These are phyloP conservation scores for Punctoribates punctum DNA, from an alignment of 2,888 invertebrate genomes.

Conservation along the genomic window DNA sequence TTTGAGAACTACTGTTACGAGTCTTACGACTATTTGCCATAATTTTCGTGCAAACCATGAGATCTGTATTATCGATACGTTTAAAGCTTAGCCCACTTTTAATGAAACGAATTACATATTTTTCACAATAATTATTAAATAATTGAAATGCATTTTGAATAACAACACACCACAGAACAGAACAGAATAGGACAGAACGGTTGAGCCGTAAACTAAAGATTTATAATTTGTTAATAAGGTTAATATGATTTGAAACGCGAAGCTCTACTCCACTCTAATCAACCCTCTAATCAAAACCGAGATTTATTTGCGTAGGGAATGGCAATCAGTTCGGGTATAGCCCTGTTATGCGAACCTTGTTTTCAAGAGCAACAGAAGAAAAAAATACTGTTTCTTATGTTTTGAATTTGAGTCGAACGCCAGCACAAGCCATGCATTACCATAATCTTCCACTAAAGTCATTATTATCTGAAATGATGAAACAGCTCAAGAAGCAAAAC, in stretches of 20 bases:
- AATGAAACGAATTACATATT: neutral
- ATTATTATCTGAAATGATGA: slow-evolving; percentile 27
- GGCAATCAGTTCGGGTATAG: slow-evolving; percentile 25
- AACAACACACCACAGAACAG: neutral
- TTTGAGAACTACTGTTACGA: neutral
- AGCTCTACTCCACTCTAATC: neutral
- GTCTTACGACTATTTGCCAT: neutral
- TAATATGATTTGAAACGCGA: slow-evolving; percentile 30
- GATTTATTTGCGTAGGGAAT: neutral
- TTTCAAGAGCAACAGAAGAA: neutral
- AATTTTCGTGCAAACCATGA: neutral
- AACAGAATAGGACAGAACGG: no score
- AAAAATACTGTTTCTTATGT: neutral
- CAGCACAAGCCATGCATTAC: slow-evolving; percentile 33
- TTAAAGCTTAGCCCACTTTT: slow-evolving; percentile 29
- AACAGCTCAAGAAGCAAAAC: slow-evolving; percentile 21
- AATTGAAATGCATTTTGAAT: neutral
- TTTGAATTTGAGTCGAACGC: neutral
- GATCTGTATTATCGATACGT: neutral
- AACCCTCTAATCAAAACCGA: neutral
- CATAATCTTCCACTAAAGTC: slow-evolving; percentile 25
- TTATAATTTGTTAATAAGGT: slow-evolving; percentile 29
- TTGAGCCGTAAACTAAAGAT: neutral
- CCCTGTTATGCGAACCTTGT: neutral
- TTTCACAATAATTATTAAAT: neutral